Evolutionary conservation across 2,797 vertebrate species (phyloP), one percentile per base, ranked within the genome.

Genomic region (Sus cebifrons): DNA sequence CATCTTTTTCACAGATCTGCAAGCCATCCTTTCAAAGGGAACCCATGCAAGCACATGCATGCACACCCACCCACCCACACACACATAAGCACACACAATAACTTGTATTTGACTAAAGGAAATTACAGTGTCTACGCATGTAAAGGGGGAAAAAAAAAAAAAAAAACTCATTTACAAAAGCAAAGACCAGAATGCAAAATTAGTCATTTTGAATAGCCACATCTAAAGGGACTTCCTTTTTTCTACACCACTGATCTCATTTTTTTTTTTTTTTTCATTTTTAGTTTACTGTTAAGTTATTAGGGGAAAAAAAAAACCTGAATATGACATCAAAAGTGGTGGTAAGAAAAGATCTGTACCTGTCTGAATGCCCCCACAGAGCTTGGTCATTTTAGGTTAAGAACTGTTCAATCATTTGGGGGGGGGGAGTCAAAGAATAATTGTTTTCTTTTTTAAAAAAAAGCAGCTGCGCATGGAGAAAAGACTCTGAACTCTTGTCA

Each of bases 201-300:
- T n/a, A 98, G 94, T 95, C 95, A 85, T 97, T 97, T 94, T 56
- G 77, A 85, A 97, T n/a, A 98, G 89, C 95, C 98, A 98, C 97
- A 97, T 97, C 96, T 95, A 89, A 98, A 94, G 92, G 70, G 94
- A 97, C 97, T 96, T 97, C 75, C 89, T 94, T 97, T 97, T 93
- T 98, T 97, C 94, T 98, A 95, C 54, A 96, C 91, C 96, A 86
- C 93, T 98, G 82, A 95, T 95, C 92, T 96, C 75, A 4, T 85
- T n/a, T 78, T 90, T 56, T 56, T n/a, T n/a, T n/a, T 36, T 58
- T 36, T 58, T 83, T 82, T 79, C 21, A 40, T 60, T 93, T 93
- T 83, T 96, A 74, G 83, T 77, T 97, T 96, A 95, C 73, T 84
- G 81, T 88, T 82, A 97, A 97, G 81, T 65, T 93, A 71, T 68